Conservation (phyloP, 2,797 vertebrate genomes). For the Calcarius lapponicus region DNA sequence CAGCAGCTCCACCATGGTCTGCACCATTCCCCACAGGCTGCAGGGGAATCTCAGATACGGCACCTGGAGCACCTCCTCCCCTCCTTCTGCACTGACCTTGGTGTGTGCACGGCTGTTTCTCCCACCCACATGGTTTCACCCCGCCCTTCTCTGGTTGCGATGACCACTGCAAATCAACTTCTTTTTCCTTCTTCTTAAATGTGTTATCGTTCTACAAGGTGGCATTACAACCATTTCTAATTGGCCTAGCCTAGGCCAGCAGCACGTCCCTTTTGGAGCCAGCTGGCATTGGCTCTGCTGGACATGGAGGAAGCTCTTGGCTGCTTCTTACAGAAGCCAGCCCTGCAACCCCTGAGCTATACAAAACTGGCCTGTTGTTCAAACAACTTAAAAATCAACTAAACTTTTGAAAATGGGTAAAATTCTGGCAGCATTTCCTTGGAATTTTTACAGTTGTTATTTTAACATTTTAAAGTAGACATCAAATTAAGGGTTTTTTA, state of each 20-base stretch:
- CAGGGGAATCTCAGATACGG: background rate
- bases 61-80: background rate
- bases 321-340: background rate
- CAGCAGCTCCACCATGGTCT: background rate
- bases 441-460: background rate
- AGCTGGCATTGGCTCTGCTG: background rate
- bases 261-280: fast-evolving
- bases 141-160: fast-evolving
- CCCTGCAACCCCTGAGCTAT: background rate
- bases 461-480: background rate
- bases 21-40: fast-evolving
- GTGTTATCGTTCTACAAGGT: background rate
- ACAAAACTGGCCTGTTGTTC: background rate
- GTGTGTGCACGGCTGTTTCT: background rate
- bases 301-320: background rate
- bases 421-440: background rate
- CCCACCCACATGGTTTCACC: background rate
- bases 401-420: background rate
- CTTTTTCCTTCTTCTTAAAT: background rate
- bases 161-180: background rate
- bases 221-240: background rate
- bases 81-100: background rate
- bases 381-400: background rate
- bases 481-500: background rate
- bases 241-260: background rate